Base-by-base conservation (phyloP, 92 coral and sea anemone species). In the Palythoa grandis region DNA sequence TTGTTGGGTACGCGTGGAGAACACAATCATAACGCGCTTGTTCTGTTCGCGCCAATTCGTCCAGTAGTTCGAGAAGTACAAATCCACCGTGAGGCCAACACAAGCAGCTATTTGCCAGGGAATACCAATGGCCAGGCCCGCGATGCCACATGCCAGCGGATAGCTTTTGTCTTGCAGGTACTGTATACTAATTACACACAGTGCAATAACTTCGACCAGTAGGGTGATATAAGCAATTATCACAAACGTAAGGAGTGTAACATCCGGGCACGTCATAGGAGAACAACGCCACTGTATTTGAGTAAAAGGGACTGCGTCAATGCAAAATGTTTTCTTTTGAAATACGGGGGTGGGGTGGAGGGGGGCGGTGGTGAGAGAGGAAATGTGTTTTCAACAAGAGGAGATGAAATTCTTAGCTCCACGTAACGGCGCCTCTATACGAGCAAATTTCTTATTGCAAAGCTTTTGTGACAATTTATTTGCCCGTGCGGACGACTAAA, bases 221-320 rank as follows among this genome's bases (percentile, higher is more conserved):
- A 80, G 48, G 73, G 85, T 80, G 85, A 80, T 66, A 66, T 80
- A 80, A 11, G 85, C 69, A 70, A 80, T 15, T 80, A 80, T 80
- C 74, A 66, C 74, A 39, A 80, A 80, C 12, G 74, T 48, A 47
- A 80, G 74, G 24, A 66, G 60, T 4, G 85, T 80, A 43, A 80
- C 58, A 17, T 80, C 85, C 74, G 74, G 74, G 43, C 85, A 80
- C 25, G 74, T 12, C 85, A 80, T 80, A 58, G 85, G 61, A 23
- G 85, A 80, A 50, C 85, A 80, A 15, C 74, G 74, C 85, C 85
- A 80, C 85, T 80, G 74, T 20, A 13, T 2, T 0, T 13, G 60
- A 66, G 2, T 1, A 14, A 65, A 50, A 52, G 5, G 14, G 0
- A 9, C 24, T 19, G 24, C 43, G 73, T 66, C 37, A 66, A 8